Evolutionary conservation across 2,888 invertebrate species (phyloP), one percentile per base, ranked within the genome.

Genomic region (Dryadula phaetusa): DNA sequence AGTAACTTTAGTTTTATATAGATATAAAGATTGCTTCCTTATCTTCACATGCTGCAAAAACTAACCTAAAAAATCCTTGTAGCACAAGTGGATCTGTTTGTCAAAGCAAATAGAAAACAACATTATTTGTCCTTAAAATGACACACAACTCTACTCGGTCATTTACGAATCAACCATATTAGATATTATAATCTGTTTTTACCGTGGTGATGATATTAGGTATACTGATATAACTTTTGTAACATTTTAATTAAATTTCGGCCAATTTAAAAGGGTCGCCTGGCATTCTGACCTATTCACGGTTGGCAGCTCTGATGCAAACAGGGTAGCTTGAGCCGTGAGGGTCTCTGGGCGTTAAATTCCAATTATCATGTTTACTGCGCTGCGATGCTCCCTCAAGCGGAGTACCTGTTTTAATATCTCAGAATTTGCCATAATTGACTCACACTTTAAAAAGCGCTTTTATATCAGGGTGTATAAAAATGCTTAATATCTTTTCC

Each of bases 171-270:
- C 3, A n/a, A 22, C 7, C 47, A 25, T 22, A 49, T 16, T n/a
- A 49, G n/a, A 49, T 49, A 6, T 49, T 37, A 34, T 32, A 7
- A 20, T 37, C 12, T 16, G 4, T 68, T 72, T 72, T 74, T 71
- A 67, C 74, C 76, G 77, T 73, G 76, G 75, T 73, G 75, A 74
- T 74, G 76, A 75, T 77, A 77, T 76, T 74, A 72, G 75, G 73
- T 44, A 62, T 66, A 73, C 75, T 34, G 62, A 80, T 78, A 81
- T 75, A 80, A 82, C 77, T 82, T 82, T 60, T 78, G 78, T 76
- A 83, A 82, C 81, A 78, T 82, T 86, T 86, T 86, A 87, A 88
- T 88, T 88, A 88, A 86, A 85, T 87, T 86, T 86, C 78, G 75
- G 81, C 78, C 79, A 76, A 82, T 83, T 82, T 81, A 77, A 82